These are phyloP conservation scores for Lepidurus apus DNA, from an alignment of 1,140 invertebrate genomes.

Conservation along the genomic window DNA sequence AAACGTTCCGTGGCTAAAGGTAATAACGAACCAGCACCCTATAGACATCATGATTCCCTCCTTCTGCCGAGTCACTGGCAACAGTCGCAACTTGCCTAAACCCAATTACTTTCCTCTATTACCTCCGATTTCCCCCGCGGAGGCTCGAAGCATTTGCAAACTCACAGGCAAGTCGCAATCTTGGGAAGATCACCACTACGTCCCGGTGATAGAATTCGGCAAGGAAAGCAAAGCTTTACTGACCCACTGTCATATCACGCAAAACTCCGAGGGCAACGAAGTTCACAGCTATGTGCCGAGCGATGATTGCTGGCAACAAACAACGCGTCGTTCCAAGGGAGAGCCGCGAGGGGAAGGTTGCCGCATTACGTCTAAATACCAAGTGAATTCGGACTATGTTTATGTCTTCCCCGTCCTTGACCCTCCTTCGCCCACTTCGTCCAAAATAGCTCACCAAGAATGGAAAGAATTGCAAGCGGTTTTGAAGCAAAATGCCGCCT, in stretches of 20 bases:
- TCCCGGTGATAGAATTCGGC: constrained; percentile 41
- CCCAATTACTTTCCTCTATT: constrained; percentile 76
- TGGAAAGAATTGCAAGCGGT: constrained; percentile 38
- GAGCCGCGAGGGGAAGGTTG: constrained; percentile 22
- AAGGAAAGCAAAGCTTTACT: constrained; percentile 34
- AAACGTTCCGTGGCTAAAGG: too few species aligned
- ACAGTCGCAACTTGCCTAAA: constrained; percentile 68
- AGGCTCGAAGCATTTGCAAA: constrained; percentile 68
- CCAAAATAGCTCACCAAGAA: constrained; percentile 46
- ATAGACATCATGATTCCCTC: constrained; percentile 34
- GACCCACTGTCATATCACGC: constrained; percentile 35
- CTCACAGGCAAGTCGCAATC: constrained; percentile 71
- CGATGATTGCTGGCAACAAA: constrained; percentile 13
- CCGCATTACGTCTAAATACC: constrained; percentile 41
- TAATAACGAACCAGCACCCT: too few species aligned
- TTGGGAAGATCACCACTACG: constrained; percentile 42
- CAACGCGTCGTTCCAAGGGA: background rate
- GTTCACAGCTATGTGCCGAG: constrained; percentile 75
- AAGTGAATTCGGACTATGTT: constrained; percentile 61
- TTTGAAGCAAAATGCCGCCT: constrained; percentile 35
- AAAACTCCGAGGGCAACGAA: constrained; percentile 51
- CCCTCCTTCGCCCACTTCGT: constrained; percentile 54
- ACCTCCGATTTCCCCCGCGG: constrained; percentile 70
- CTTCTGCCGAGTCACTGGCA: constrained; percentile 72
- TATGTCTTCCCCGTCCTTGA: constrained; percentile 67